phyloP scores from a whole-genome alignment of 1,140 invertebrate genomes.

The Brevipalpus yothersi region DNA sequence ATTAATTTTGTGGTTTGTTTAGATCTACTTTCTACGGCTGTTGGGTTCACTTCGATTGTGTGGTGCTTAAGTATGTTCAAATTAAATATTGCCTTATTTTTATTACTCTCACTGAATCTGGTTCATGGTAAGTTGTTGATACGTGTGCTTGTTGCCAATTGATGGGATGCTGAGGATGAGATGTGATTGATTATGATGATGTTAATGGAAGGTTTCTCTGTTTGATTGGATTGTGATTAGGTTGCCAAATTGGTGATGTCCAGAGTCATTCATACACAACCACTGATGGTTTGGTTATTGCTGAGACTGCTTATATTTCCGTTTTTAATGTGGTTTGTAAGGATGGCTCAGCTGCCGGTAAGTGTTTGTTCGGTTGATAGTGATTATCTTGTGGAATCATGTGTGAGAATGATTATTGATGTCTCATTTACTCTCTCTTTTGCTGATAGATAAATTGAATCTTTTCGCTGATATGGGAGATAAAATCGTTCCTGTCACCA shows the following conservation, averaged over 20 bases:
- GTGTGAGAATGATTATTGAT: neutral
- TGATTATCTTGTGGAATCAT: neutral
- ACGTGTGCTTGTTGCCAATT: too few species aligned
- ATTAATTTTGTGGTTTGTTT: too few species aligned
- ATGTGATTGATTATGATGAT: too few species aligned
- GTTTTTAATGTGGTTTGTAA: slow-evolving; percentile 25
- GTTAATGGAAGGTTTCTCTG: too few species aligned
- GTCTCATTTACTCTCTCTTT: neutral
- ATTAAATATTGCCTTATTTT: too few species aligned
- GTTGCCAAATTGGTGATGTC: slow-evolving; percentile 8
- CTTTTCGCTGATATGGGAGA: neutral
- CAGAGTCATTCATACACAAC: slow-evolving; percentile 42
- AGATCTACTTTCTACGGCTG: too few species aligned
- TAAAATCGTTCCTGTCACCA: neutral
- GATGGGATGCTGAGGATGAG: too few species aligned
- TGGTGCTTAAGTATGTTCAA: too few species aligned
- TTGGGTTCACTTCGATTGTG: too few species aligned
- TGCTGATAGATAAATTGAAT: neutral
- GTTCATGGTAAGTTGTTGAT: too few species aligned
- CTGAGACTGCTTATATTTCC: slow-evolving; percentile 32
- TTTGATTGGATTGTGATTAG: neutral
- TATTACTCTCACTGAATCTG: too few species aligned
- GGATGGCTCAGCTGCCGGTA: neutral
- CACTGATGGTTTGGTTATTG: slow-evolving; percentile 63
- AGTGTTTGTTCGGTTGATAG: neutral